Percentiles rank a stretch among this genome's conserved stretches.
phyloP scores from a whole-genome alignment of 1,140 invertebrate species.

The Drosophila ercepeae region DNA sequence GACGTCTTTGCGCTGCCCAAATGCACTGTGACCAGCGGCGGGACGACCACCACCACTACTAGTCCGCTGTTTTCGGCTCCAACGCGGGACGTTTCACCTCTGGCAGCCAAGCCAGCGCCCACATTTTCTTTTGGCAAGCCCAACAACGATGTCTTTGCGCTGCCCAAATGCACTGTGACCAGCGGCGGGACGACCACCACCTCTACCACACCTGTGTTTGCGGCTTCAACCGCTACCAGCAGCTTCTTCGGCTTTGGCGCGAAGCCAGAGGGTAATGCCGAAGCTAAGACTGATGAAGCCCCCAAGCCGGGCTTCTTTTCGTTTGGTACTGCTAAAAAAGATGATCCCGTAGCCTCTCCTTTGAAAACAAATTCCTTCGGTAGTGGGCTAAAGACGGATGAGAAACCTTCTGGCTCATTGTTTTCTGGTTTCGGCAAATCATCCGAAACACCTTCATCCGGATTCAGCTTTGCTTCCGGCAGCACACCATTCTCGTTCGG shows the following conservation, averaged over 20 bases:
- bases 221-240: slow-evolving; percentile 28
- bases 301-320: slow-evolving; percentile 47
- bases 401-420: slow-evolving; percentile 38
- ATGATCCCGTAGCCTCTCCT: slow-evolving; percentile 11
- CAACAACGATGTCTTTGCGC: slow-evolving; percentile 2
- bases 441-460: slow-evolving; percentile 15
- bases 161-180: slow-evolving; percentile 46
- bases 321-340: slow-evolving; percentile 26
- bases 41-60: slow-evolving; percentile 35
- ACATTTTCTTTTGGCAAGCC: slow-evolving; percentile 53
- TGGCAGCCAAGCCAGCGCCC: neutral
- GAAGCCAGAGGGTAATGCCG: slow-evolving; percentile 9
- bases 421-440: slow-evolving; percentile 63
- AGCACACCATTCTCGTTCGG: slow-evolving; percentile 87
- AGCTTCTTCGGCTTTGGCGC: slow-evolving; percentile 44
- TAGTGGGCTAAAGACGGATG: slow-evolving; percentile 60
- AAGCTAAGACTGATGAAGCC: slow-evolving; percentile 3
- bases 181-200: slow-evolving; percentile 55
- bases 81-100: neutral
- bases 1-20: slow-evolving; percentile 11
- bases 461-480: slow-evolving; percentile 83
- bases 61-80: slow-evolving; percentile 40
- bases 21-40: slow-evolving; percentile 58
- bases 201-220: slow-evolving; percentile 26
- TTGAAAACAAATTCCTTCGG: slow-evolving; percentile 68